A percentile compares a stretch with the other conserved stretches of the same genome.
These are phyloP conservation scores for Lepus oiostolus DNA, from an alignment of 2,797 vertebrate species.

Conservation along the genomic window DNA sequence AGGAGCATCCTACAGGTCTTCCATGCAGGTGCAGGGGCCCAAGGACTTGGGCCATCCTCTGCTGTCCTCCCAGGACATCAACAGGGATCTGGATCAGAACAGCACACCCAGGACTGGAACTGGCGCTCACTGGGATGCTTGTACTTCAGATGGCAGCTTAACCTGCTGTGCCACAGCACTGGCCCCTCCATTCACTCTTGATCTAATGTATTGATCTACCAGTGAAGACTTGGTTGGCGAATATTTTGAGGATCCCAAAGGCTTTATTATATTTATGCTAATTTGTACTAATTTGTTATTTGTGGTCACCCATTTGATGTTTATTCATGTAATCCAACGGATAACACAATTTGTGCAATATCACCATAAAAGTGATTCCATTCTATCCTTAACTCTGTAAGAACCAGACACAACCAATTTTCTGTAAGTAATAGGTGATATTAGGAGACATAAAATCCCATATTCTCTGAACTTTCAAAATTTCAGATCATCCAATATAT, in stretches of 20 bases:
- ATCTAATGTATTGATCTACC: conserved; percentile 73
- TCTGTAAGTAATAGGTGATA: not conserved
- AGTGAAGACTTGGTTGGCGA: conserved; percentile 68
- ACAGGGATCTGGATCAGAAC: too few relatives aligned
- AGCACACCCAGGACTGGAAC: too few relatives aligned
- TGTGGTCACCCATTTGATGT: not conserved
- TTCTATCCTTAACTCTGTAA: not conserved
- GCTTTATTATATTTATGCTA: conserved; percentile 60
- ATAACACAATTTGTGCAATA: not conserved
- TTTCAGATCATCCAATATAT: not conserved
- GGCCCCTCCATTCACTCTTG: conserved; percentile 13
- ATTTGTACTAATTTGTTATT: conserved; percentile 1
- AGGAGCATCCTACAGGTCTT: too few relatives aligned
- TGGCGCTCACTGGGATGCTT: too few relatives aligned
- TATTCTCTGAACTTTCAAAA: conserved; percentile 16
- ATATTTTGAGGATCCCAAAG: conserved; percentile 32
- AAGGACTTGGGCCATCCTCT: too few relatives aligned
- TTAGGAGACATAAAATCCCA: not conserved
- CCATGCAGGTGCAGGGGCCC: too few relatives aligned
- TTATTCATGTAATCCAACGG: not conserved
- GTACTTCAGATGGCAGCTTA: too few relatives aligned
- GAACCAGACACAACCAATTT: conserved; percentile 1
- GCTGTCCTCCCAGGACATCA: too few relatives aligned
- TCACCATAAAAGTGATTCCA: not conserved
- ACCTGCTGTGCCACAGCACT: too few relatives aligned